Evolutionary conservation across 2,888 invertebrate species (phyloP).

Genomic region (Mylabris sibirica): DNA sequence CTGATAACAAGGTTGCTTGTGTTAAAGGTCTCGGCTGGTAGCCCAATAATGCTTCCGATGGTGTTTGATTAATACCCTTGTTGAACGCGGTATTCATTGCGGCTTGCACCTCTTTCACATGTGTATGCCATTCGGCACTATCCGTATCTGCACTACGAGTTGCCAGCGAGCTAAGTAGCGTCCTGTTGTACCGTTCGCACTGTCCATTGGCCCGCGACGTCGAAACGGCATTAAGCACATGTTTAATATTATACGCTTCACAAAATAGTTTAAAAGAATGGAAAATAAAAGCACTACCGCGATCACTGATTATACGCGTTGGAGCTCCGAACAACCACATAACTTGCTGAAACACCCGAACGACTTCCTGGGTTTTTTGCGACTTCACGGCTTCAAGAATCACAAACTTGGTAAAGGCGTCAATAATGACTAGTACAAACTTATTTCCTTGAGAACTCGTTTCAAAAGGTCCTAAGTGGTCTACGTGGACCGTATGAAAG

Average conservation of each 20-base stretch:
- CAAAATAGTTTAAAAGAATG: conserved; percentile 30
- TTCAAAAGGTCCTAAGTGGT: conserved; percentile 48
- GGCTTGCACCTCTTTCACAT: too few species aligned
- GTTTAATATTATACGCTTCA: conserved; percentile 24
- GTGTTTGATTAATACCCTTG: too few species aligned
- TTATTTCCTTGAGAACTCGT: conserved; percentile 38
- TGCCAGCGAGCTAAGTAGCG: conserved; percentile 14
- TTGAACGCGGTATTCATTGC: too few species aligned
- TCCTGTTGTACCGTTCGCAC: conserved; percentile 27
- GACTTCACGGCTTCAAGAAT: conserved; percentile 41
- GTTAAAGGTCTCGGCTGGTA: too few species aligned
- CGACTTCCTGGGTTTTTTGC: conserved; percentile 34
- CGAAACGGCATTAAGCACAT: conserved; percentile 34
- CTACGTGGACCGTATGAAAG: conserved; percentile 33
- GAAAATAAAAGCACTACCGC: conserved; percentile 36
- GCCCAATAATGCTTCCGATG: too few species aligned
- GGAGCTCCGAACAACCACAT: conserved; percentile 43
- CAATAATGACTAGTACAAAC: conserved; percentile 42
- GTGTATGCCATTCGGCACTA: too few species aligned
- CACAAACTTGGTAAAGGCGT: conserved; percentile 46
- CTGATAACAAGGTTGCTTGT: too few species aligned
- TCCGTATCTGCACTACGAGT: too few species aligned
- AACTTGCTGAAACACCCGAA: conserved; percentile 32
- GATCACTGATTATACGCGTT: conserved; percentile 25
- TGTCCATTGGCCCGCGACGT: conserved; percentile 31